Percentiles rank a stretch among this genome's conserved stretches.
These are phyloP conservation scores for Darevskia mixta DNA, from an alignment of 2,797 vertebrate species.

Conservation along the genomic window DNA sequence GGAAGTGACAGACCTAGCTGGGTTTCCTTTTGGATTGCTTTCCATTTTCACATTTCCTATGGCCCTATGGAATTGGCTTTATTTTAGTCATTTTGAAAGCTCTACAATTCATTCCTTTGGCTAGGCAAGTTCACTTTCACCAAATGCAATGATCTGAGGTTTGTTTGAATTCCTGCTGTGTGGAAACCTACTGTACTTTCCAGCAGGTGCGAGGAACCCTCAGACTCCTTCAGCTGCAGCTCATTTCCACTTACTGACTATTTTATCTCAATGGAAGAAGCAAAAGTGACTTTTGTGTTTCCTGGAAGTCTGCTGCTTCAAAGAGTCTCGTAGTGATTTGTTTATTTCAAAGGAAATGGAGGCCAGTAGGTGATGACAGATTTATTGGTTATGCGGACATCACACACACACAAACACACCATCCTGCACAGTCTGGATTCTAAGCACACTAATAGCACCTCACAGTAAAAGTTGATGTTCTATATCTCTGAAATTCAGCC, in stretches of 20 bases:
- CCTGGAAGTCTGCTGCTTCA: constrained; percentile 80
- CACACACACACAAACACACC: constrained; percentile 55
- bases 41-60: constrained; percentile 58
- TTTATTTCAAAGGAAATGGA: constrained; percentile 87
- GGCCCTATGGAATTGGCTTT: constrained; percentile 56
- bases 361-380: constrained; percentile 85
- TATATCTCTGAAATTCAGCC: constrained; percentile 71
- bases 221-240: constrained; percentile 73
- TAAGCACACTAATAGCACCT: constrained; percentile 70
- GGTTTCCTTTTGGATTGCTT: constrained; percentile 43
- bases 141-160: constrained; percentile 64
- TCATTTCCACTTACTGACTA: constrained; percentile 81
- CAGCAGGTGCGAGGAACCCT: constrained; percentile 78
- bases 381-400: constrained; percentile 87
- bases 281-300: constrained; percentile 83
- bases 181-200: constrained; percentile 72
- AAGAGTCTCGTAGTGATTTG: constrained; percentile 83
- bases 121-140: constrained; percentile 65
- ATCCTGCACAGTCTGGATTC: constrained; percentile 68
- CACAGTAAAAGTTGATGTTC: constrained; percentile 64
- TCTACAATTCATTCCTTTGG: constrained; percentile 70
- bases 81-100: constrained; percentile 67
- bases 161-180: constrained; percentile 75
- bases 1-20: constrained; percentile 2
- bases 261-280: constrained; percentile 79